A percentile compares a stretch with the other conserved stretches of the same genome.
Conservation (phyloP, 2,797 vertebrate genomes). For the Dicrostonyx torquatus region DNA sequence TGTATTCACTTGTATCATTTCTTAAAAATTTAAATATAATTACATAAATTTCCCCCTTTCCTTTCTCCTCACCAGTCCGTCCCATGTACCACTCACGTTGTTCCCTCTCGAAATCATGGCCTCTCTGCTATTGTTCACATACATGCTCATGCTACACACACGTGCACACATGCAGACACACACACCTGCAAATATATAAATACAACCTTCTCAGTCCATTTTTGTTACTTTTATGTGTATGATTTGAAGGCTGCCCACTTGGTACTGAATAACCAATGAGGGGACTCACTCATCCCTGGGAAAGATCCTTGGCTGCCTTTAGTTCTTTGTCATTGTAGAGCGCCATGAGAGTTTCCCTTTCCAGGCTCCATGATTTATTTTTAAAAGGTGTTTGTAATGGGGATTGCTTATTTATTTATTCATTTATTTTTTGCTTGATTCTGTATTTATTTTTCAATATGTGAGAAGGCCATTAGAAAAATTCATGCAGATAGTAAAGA, state of each 20-base stretch:
- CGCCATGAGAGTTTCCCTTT: neutral
- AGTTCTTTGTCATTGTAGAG: neutral
- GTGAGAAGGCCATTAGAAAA: slow-evolving; percentile 8
- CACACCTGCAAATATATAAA: neutral
- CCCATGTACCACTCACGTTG: neutral
- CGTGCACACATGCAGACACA: neutral
- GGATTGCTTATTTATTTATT: neutral
- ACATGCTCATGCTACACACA: too few relatives aligned
- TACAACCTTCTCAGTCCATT: neutral
- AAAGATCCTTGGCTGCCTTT: neutral
- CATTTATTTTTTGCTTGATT: neutral
- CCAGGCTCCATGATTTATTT: neutral
- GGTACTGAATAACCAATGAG: neutral
- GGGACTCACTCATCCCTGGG: neutral
- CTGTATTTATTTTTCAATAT: neutral
- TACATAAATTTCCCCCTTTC: neutral
- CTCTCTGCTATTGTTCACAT: neutral
- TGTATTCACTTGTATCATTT: neutral
- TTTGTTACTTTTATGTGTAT: neutral
- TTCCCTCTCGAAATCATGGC: neutral
- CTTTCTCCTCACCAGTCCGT: rapidly evolving
- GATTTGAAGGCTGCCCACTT: neutral
- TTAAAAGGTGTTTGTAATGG: neutral
- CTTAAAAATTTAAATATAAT: neutral
- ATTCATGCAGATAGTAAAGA: neutral